A percentile compares a stretch with the other conserved stretches of the same genome.
Evolutionary conservation across 64 coral and sea anemone genomes (phyloP).

Genomic region (Catalaphyllia jardinei): DNA sequence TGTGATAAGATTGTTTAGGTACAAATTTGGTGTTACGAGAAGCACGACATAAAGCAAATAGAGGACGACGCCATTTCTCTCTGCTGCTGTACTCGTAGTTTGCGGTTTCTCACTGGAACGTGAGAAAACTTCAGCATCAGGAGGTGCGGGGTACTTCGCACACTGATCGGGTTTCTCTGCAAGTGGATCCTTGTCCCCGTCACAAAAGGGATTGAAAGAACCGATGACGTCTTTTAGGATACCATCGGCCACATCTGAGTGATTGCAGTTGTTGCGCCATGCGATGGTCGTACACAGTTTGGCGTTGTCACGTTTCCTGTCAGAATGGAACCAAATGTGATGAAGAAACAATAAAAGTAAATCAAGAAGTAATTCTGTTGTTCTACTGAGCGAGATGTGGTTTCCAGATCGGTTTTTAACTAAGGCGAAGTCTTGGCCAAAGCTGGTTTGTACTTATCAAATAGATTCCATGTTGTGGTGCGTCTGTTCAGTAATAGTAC

Average conservation of each 20-base stretch:
- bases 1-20: no score
- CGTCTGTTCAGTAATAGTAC: no score
- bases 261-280: background rate
- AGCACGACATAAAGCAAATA: background rate
- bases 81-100: background rate
- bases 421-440: no score
- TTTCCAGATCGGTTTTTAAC: no score
- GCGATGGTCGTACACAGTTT: background rate
- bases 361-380: no score
- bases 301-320: constrained; percentile 10
- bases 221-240: background rate
- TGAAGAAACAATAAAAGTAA: no score
- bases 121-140: background rate
- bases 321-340: background rate
- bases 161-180: background rate
- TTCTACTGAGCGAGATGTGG: no score
- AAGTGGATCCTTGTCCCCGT: background rate
- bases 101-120: background rate
- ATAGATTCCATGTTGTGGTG: no score
- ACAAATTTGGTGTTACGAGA: background rate
- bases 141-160: background rate
- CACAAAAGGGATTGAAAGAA: constrained; percentile 3
- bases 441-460: no score
- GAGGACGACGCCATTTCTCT: background rate
- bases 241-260: background rate